phyloP scores from a whole-genome alignment of 2,113 vertebrate genomes.

The Recurvirostra avosetta region DNA sequence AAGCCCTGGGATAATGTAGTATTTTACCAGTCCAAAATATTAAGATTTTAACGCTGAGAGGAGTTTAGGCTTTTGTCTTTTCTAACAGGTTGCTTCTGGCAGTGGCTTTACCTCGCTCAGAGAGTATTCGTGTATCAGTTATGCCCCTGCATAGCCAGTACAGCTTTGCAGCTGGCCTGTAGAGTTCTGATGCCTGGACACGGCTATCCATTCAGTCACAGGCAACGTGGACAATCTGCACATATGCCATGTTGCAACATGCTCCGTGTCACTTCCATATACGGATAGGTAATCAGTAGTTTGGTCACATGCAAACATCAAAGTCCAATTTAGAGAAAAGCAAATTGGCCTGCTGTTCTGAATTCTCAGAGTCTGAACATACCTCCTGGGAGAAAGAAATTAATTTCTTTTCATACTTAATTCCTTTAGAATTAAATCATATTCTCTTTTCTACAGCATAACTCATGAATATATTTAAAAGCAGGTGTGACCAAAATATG shows the following conservation, averaged over 20 bases:
- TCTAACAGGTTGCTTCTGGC: neutral
- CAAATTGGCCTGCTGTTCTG: neutral
- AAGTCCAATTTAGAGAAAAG: neutral
- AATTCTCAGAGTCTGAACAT: neutral
- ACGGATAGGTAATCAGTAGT: neutral
- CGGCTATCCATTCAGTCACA: neutral
- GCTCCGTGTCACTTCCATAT: neutral
- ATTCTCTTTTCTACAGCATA: neutral
- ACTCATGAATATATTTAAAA: neutral
- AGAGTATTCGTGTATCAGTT: neutral
- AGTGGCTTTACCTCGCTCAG: neutral
- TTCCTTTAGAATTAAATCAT: neutral
- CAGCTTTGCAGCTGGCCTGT: neutral
- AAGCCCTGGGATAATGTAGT: neutral
- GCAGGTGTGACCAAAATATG: neutral
- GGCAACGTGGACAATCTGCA: neutral
- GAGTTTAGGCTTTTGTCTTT: neutral
- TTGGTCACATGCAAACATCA: neutral
- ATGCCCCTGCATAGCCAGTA: neutral
- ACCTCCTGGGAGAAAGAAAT: neutral
- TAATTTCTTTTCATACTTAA: neutral
- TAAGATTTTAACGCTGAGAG: neutral
- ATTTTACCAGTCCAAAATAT: neutral
- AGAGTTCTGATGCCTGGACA: neutral
- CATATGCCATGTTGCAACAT: neutral